Evolutionary conservation across 2,113 vertebrate genomes (phyloP).

Genomic region (Tretioscincus oriximinensis): DNA sequence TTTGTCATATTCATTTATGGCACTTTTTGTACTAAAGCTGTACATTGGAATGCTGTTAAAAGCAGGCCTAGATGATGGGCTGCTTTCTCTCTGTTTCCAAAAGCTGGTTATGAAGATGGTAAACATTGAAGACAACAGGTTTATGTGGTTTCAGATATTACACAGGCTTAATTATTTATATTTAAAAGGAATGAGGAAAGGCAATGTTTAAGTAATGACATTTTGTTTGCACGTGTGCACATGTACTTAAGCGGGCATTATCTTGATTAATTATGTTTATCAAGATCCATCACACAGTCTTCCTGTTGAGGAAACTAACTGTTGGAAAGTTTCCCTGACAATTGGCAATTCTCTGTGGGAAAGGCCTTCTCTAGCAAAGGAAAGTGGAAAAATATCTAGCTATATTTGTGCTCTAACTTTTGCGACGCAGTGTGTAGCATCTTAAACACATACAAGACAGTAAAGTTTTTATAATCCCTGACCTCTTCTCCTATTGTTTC

Average conservation of each 20-base stretch:
- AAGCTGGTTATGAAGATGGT: neutral
- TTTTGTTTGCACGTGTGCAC: neutral
- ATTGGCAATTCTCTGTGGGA: conserved; percentile 69
- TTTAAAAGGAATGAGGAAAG: neutral
- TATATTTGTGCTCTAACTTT: conserved; percentile 34
- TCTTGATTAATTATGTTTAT: conserved; percentile 54
- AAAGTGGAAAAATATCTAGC: conserved; percentile 62
- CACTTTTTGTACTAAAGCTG: neutral
- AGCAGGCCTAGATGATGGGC: too few relatives aligned
- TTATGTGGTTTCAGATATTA: neutral
- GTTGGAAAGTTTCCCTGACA: conserved; percentile 64
- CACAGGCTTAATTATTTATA: neutral
- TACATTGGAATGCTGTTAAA: too few relatives aligned
- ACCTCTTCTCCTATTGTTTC: neutral
- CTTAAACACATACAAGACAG: conserved; percentile 15
- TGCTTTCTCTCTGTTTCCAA: neutral
- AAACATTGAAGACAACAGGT: neutral
- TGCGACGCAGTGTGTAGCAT: conserved; percentile 31
- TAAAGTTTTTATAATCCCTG: neutral
- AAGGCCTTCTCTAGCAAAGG: conserved; percentile 43
- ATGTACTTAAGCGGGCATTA: conserved; percentile 1
- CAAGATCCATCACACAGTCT: conserved; percentile 51
- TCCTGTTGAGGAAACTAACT: conserved; percentile 66
- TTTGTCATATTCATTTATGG: neutral
- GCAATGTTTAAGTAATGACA: neutral